These are phyloP conservation scores for Orchestia grillus DNA, from an alignment of 1,140 invertebrate genomes.

Conservation along the genomic window DNA sequence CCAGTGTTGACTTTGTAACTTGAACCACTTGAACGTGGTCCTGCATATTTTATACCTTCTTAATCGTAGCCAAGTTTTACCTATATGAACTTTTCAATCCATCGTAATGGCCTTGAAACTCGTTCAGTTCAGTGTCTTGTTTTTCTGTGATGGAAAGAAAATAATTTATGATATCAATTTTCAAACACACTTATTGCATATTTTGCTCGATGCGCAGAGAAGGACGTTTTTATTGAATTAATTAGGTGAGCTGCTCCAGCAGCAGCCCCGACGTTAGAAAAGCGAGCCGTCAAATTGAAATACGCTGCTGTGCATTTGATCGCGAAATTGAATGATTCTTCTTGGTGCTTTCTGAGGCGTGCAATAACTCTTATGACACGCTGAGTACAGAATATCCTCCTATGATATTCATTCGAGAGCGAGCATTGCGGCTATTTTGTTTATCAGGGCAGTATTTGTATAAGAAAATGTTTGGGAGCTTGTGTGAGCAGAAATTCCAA, in stretches of 20 bases:
- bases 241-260: not conserved
- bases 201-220: not conserved
- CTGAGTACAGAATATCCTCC: not conserved
- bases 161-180: not conserved
- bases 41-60: not conserved
- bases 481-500: not conserved
- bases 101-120: not conserved
- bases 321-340: not conserved
- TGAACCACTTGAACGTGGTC: not conserved
- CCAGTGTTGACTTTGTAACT: not conserved
- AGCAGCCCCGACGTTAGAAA: not conserved
- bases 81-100: not conserved
- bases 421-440: not conserved
- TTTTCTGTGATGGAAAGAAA: not conserved
- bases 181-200: not conserved
- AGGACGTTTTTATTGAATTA: not conserved
- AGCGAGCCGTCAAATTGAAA: not conserved
- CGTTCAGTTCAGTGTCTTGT: not conserved
- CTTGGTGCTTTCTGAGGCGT: not conserved
- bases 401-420: not conserved
- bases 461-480: not conserved
- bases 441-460: not conserved
- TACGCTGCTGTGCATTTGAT: not conserved
- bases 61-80: not conserved
- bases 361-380: not conserved